Evolutionary conservation across 2,113 vertebrate genomes (phyloP).

Genomic region (Poicephalus meyeri): DNA sequence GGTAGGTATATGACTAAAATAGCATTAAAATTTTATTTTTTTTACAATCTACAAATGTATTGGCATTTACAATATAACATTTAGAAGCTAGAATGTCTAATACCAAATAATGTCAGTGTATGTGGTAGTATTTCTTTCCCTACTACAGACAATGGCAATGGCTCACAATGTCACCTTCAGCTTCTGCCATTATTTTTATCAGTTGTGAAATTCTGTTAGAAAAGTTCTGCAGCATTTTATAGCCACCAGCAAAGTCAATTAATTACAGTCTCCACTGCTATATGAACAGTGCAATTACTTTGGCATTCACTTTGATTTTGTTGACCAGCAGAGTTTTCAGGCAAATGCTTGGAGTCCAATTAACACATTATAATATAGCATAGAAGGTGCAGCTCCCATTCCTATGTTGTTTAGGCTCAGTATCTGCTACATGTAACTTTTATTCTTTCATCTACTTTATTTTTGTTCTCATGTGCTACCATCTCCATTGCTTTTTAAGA

Average conservation of each 20-base stretch:
- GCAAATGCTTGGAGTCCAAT: background rate
- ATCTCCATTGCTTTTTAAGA: background rate
- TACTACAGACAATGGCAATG: background rate
- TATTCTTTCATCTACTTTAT: background rate
- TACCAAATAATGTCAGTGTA: background rate
- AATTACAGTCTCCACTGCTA: background rate
- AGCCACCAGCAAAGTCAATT: conserved; percentile 59
- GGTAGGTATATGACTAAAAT: conserved; percentile 19
- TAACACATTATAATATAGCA: background rate
- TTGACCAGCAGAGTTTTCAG: conserved; percentile 20
- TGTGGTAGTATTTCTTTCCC: background rate
- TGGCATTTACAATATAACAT: conserved; percentile 55
- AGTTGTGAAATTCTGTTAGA: background rate
- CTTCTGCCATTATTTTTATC: conserved; percentile 23
- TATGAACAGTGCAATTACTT: conserved; percentile 16
- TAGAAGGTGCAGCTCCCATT: background rate
- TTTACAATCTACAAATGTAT: conserved; percentile 13
- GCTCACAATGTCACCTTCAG: conserved; percentile 58
- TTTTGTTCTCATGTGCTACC: background rate
- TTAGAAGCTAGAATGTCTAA: conserved; percentile 25
- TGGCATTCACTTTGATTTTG: background rate
- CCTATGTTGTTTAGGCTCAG: background rate
- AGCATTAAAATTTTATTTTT: conserved; percentile 47
- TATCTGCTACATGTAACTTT: background rate
- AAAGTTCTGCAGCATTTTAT: conserved; percentile 21